Percentiles rank a stretch among this genome's conserved stretches.
These are phyloP conservation scores for Sinonovacula constricta DNA, from an alignment of 1,140 invertebrate species.

Conservation along the genomic window DNA sequence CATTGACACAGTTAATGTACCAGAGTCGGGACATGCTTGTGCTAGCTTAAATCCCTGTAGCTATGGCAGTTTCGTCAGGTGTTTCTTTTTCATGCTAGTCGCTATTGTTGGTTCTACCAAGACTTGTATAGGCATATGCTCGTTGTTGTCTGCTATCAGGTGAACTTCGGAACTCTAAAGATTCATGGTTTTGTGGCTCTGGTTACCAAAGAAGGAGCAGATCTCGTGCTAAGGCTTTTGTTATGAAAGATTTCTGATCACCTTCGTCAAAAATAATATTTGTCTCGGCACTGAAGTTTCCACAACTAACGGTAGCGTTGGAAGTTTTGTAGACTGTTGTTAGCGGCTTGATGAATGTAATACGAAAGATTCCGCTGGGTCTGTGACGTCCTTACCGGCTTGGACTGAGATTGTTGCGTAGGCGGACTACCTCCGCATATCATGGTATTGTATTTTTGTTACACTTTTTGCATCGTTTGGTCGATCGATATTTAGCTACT, in stretches of 20 bases:
- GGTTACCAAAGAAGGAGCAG: constrained; percentile 12
- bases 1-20: constrained; percentile 8
- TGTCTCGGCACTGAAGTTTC: background rate
- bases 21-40: constrained; percentile 11
- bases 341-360: too few relatives aligned
- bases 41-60: constrained; percentile 30
- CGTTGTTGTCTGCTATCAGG: constrained; percentile 1
- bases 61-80: constrained; percentile 9
- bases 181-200: background rate
- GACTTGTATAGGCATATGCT: constrained; percentile 3
- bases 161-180: constrained; percentile 4
- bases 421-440: background rate
- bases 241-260: constrained; percentile 29
- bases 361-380: too few relatives aligned
- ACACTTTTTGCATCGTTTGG: background rate
- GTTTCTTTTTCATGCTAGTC: background rate
- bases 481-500: constrained; percentile 11
- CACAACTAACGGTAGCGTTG: background rate
- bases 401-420: background rate
- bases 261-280: constrained; percentile 44
- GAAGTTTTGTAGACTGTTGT: too few relatives aligned
- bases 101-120: constrained; percentile 16
- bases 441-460: background rate
- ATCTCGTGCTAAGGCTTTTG: constrained; percentile 13
- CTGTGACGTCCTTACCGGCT: background rate